These are phyloP conservation scores for Tyria jacobaeae DNA, from an alignment of 2,888 invertebrate genomes.

Conservation along the genomic window DNA sequence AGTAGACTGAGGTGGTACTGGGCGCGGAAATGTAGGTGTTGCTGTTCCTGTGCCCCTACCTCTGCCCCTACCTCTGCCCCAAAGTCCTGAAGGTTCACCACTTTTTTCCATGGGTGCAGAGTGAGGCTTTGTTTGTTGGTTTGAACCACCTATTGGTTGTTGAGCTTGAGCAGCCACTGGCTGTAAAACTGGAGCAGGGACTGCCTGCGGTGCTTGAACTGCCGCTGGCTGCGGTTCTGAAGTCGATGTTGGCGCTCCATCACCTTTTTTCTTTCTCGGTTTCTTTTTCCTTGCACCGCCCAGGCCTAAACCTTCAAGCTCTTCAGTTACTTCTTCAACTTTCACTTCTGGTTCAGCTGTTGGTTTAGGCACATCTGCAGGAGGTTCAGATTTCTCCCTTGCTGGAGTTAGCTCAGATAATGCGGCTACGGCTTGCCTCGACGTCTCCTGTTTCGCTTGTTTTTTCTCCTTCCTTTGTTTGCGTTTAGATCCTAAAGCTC, in stretches of 20 bases:
- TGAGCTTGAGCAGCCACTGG: background rate
- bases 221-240: constrained; percentile 5
- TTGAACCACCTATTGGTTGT: background rate
- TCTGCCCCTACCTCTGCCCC: constrained; percentile 13
- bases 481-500: background rate
- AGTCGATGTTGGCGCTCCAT: constrained; percentile 12
- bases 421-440: constrained; percentile 10
- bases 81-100: background rate
- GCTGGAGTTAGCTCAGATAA: constrained; percentile 4
- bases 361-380: constrained; percentile 14
- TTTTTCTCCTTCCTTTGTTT: constrained; percentile 22
- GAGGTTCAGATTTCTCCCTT: constrained; percentile 1
- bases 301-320: constrained; percentile 41
- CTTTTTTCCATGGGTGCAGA: background rate
- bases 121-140: background rate
- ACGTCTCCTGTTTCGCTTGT: constrained; percentile 12
- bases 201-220: background rate
- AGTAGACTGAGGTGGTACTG: background rate
- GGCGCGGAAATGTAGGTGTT: background rate
- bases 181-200: background rate
- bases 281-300: constrained; percentile 44
- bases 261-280: constrained; percentile 42
- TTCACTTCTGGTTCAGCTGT: constrained; percentile 11
- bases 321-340: constrained; percentile 30
- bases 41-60: background rate